Conservation (phyloP, 2,797 vertebrate species). For the Muscicapa striata region DNA sequence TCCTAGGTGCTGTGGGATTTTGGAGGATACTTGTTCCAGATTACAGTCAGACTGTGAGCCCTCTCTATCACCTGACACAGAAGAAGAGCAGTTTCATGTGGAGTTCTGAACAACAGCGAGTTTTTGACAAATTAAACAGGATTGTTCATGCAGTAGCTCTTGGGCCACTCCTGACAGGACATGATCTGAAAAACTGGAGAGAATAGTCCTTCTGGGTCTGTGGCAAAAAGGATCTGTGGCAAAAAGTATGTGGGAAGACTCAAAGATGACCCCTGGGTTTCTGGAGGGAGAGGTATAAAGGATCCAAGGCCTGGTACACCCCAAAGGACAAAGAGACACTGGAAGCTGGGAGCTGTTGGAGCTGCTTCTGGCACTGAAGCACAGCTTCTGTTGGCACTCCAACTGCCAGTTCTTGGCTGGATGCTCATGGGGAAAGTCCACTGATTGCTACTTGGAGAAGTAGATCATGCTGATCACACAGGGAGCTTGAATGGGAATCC, state of each 20-base stretch:
- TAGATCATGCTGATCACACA: not conserved
- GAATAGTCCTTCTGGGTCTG: not conserved
- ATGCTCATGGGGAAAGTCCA: not conserved
- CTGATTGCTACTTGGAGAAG: not conserved
- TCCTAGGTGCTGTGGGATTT: fast-evolving
- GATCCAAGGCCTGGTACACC: not conserved
- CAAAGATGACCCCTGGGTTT: fast-evolving
- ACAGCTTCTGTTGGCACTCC: not conserved
- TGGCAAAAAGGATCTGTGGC: not conserved
- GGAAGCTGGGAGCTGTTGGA: not conserved
- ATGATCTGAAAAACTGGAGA: not conserved
- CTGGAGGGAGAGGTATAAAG: not conserved
- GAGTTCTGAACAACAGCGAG: not conserved
- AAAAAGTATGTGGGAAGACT: not conserved
- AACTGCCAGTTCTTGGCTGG: not conserved
- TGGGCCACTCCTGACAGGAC: not conserved
- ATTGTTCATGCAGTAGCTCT: not conserved
- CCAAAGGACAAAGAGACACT: not conserved
- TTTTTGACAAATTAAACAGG: not conserved
- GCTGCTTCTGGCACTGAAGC: not conserved
- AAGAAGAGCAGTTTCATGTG: not conserved
- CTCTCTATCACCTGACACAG: too few species aligned
- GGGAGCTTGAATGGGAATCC: not conserved
- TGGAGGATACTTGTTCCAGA: not conserved
- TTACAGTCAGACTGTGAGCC: not conserved